Base-by-base conservation (phyloP, 2,888 invertebrate species). In the Cephonodes hylas region DNA sequence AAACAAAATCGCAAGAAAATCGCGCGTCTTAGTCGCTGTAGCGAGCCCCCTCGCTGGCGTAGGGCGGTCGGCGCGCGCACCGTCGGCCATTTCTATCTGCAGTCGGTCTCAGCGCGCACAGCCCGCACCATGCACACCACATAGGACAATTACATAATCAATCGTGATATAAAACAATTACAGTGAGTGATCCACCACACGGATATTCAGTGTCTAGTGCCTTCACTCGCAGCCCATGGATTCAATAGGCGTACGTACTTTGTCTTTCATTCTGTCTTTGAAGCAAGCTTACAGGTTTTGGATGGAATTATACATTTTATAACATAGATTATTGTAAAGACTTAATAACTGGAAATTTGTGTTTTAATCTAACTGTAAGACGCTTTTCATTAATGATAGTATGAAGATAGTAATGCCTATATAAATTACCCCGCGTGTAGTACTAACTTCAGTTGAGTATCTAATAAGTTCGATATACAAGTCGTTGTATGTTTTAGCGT, bases 21-120 rank as follows among this genome's bases (percentile, higher is more conserved):
- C n/a, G 27, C 18, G 18, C 53, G 31, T 10, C 53, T 6, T 18
- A n/a, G 53, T 3, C 53, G 31, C 10, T 10, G 1, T 61, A 70
- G 64, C 20, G 66, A 57, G 71, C 81, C 72, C 61, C 62, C 68
- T 60, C 71, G 67, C 75, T 84, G 80, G 68, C 77, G 72, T 77
- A 82, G 89, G 90, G 90, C 89, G 89, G 86, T 77, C 80, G 84
- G 91, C 91, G 91, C 90, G 90, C 91, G 90, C 91, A 89, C 0
- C 76, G 69, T 67, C 87, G 83, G 90, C 90, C 90, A 90, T 91
- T 89, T 81, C 86, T 81, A 78, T 84, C 89, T 85, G 90, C 91
- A 91, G 89, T 89, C 84, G 83, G 78, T 66, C 74, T 67, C 79
- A 81, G 86, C 88, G 88, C 89, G 89, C 69, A 77, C 66, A 67